Percentiles rank a stretch among this genome's conserved stretches.
These are phyloP conservation scores for Channallabes apus DNA, from an alignment of 2,797 vertebrate species.

Conservation along the genomic window DNA sequence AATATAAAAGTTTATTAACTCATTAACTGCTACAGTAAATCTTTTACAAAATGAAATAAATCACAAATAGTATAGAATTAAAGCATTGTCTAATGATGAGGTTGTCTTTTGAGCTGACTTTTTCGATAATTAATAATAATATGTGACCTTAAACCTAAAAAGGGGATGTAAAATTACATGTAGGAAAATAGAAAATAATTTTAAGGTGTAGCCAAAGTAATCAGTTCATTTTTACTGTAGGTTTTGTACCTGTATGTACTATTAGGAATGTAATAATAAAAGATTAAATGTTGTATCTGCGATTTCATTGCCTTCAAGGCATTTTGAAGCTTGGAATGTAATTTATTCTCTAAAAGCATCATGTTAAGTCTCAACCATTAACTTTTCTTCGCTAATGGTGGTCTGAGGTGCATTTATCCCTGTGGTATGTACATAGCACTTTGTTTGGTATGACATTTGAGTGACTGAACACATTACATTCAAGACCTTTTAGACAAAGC, in stretches of 20 bases:
- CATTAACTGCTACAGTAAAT: no score
- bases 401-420: conserved; percentile 30
- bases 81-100: not conserved
- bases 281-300: not conserved
- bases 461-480: conserved; percentile 26
- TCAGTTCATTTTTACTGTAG: not conserved
- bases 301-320: conserved; percentile 9
- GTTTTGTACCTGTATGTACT: not conserved
- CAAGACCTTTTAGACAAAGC: conserved; percentile 24
- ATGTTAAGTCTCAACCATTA: conserved; percentile 31
- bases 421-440: not conserved
- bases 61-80: no score
- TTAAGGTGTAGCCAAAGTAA: no score
- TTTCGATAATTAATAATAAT: not conserved
- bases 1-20: no score
- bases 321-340: conserved; percentile 11
- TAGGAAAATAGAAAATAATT: not conserved
- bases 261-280: not conserved
- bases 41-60: no score
- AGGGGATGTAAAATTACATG: not conserved
- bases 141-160: no score
- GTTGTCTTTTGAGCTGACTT: not conserved
- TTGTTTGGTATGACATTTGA: conserved; percentile 43
- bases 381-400: conserved; percentile 43
- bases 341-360: conserved; percentile 41